Evolutionary conservation across 2,797 vertebrate species (phyloP).

Genomic region (Pseudochromis fuscus): DNA sequence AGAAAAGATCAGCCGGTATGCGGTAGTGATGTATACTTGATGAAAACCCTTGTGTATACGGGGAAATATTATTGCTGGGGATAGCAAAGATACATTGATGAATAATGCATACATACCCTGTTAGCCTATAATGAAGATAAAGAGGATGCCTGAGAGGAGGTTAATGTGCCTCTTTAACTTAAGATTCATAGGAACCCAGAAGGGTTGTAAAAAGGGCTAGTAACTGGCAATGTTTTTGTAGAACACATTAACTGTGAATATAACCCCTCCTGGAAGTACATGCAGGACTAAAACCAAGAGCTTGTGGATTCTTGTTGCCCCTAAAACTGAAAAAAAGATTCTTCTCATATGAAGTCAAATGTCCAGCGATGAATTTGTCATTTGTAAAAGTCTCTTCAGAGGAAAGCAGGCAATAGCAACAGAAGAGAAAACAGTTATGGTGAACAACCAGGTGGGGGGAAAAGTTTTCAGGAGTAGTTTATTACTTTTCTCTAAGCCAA

Average conservation of each 20-base stretch:
- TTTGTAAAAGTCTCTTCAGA: too few relatives aligned
- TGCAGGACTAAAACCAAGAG: slow-evolving; percentile 33
- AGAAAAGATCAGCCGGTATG: slow-evolving; percentile 41
- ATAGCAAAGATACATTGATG: slow-evolving; percentile 63
- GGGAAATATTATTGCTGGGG: slow-evolving; percentile 60
- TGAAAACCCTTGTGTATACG: slow-evolving; percentile 50
- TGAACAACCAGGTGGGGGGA: not conserved
- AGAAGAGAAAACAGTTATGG: slow-evolving; percentile 8
- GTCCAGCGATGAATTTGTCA: not conserved
- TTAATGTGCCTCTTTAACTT: slow-evolving; percentile 78
- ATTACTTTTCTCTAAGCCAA: slow-evolving; percentile 45
- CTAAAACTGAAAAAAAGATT: slow-evolving; percentile 16
- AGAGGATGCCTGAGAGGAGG: slow-evolving; percentile 67
- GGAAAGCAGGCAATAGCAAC: slow-evolving; percentile 5
- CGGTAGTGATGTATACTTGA: slow-evolving; percentile 45
- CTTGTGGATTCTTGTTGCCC: slow-evolving; percentile 25
- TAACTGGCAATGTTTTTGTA: slow-evolving; percentile 65
- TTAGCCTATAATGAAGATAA: slow-evolving; percentile 75
- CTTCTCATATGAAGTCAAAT: slow-evolving; percentile 1
- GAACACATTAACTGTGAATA: slow-evolving; percentile 70
- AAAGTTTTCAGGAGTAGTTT: slow-evolving; percentile 30
- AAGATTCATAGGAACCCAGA: slow-evolving; percentile 69
- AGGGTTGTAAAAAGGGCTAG: slow-evolving; percentile 75
- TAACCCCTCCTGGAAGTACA: slow-evolving; percentile 36
- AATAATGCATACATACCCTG: slow-evolving; percentile 73